Evolutionary conservation across 2,113 vertebrate species (phyloP).

Genomic region (Micronycteris hirsuta): DNA sequence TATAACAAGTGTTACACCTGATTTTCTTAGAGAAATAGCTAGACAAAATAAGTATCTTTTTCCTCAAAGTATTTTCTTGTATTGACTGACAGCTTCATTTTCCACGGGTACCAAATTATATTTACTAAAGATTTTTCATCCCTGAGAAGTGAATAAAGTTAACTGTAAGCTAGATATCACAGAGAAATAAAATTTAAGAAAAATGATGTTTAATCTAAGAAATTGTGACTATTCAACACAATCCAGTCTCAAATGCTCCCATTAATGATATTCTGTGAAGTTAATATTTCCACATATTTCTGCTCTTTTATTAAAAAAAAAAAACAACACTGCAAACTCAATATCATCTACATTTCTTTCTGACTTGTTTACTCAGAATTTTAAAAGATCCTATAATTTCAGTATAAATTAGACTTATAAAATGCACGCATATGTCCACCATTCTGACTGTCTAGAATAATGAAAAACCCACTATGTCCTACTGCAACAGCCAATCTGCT

Average conservation of each 20-base stretch:
- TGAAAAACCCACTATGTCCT: not conserved
- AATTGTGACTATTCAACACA: not conserved
- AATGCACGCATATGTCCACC: not conserved
- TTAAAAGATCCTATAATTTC: not conserved
- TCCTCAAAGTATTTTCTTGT: not conserved
- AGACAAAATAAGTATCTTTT: not conserved
- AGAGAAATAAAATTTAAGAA: not conserved
- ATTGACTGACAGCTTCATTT: not conserved
- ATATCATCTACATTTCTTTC: not conserved
- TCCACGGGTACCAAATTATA: not conserved
- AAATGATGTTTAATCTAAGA: not conserved
- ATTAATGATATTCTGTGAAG: not conserved
- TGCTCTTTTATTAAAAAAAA: not conserved
- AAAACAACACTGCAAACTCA: not conserved
- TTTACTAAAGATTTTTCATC: constrained; percentile 14
- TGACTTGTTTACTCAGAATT: not conserved
- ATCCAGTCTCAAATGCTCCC: not conserved
- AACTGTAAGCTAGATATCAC: not conserved
- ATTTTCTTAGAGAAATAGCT: constrained; percentile 43
- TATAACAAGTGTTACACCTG: not conserved
- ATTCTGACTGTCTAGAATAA: constrained; percentile 6
- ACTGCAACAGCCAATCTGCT: not conserved
- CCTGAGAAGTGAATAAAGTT: constrained; percentile 1
- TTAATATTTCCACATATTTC: not conserved
- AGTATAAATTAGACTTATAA: constrained; percentile 10